A percentile compares a stretch with the other conserved stretches of the same genome.
Evolutionary conservation across 1,140 invertebrate species (phyloP).

Genomic region (Danaus melanippus): DNA sequence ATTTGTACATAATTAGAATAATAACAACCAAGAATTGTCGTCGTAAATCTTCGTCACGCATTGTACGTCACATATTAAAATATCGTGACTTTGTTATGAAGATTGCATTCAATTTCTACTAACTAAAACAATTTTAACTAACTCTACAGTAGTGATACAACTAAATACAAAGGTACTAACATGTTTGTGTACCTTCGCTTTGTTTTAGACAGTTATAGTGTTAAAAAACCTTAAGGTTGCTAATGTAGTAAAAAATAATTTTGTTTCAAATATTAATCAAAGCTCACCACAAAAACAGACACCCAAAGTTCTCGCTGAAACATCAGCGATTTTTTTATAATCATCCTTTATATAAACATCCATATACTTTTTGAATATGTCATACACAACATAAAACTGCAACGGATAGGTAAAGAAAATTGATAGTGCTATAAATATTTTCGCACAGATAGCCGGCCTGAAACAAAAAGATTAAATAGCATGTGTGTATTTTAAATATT

Average conservation of each 20-base stretch:
- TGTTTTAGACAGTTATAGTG: too few species aligned
- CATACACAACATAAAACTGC: slow-evolving; percentile 91
- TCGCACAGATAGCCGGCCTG: slow-evolving; percentile 82
- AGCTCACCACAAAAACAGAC: slow-evolving; percentile 58
- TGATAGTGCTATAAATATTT: slow-evolving; percentile 87
- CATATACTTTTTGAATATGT: slow-evolving; percentile 79
- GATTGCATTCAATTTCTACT: too few species aligned
- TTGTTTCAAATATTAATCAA: background rate
- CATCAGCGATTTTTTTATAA: slow-evolving; percentile 76
- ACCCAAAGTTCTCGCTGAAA: slow-evolving; percentile 74
- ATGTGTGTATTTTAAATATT: background rate
- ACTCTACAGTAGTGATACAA: too few species aligned
- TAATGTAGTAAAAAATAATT: too few species aligned
- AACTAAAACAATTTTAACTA: too few species aligned
- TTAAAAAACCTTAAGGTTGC: too few species aligned
- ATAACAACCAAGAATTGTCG: too few species aligned
- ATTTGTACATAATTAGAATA: background rate
- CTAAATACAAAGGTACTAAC: too few species aligned
- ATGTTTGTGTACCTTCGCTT: too few species aligned
- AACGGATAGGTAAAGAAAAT: slow-evolving; percentile 93
- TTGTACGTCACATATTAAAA: too few species aligned
- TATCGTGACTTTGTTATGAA: background rate
- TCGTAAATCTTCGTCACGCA: too few species aligned
- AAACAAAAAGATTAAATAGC: slow-evolving; percentile 24
- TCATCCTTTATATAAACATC: slow-evolving; percentile 69